Base-by-base conservation (phyloP, 2,113 vertebrate species). In the Herpailurus yagouaroundi region DNA sequence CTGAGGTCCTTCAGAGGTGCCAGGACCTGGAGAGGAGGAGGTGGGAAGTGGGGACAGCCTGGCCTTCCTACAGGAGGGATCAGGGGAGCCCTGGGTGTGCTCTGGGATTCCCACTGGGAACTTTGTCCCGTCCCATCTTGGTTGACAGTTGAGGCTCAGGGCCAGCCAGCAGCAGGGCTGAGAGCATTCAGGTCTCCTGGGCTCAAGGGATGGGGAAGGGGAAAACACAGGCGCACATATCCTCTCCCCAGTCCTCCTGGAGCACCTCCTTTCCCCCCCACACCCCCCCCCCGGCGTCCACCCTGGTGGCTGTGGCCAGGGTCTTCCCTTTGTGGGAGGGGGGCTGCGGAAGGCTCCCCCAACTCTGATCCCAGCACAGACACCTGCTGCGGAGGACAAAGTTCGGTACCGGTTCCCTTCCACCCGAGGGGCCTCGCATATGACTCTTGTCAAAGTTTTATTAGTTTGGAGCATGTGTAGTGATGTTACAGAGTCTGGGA, bases 401-500 rank as follows among this genome's bases (percentile, higher is more conserved):
- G 80, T 14, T 25, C 45, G 15, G n/a, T 1, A 0, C 73, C 12
- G 60, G 60, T 5, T 18, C 38, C 23, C 12, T 25, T 33, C 73
- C 11, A 33, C 71, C 82, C 19, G 9, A 27, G 87, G 82, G 80
- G 63, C 89, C 13, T 55, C 25, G 52, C 52, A 50, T 41, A 81
- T n/a, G 76, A 96, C 98, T 97, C 91, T 97, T 97, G 98, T 98
- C 94, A 64, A 92, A 0, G 68, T 95, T 99, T 99, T 98, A 98
- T 98, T 98, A 52, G 86, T 96, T 96, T 97, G 94, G 95, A 96
- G 98, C 98, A 94, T 97, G 98, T 98, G 97, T 97, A 96, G 97
- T 98, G 96, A 98, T 97, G 97, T 97, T 98, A 99, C 98, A 98
- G 98, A 97, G 94, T 95, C 91, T 91, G 95, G 97, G 95, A 66